phyloP scores from a whole-genome alignment of 2,797 vertebrate species.

The Gymnothorax javanicus region DNA sequence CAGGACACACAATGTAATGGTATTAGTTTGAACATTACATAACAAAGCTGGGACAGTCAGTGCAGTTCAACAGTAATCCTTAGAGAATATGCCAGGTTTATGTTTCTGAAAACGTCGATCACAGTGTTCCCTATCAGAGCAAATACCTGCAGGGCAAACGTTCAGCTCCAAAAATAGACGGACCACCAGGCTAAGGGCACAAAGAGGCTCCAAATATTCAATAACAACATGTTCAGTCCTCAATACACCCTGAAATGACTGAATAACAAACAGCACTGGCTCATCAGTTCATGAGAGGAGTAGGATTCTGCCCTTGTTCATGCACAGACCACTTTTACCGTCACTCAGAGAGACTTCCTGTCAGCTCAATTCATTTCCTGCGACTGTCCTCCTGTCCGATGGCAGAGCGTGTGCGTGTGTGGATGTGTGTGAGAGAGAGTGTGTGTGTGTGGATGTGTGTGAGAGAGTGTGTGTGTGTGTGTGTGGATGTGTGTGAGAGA shows the following conservation, averaged over 20 bases:
- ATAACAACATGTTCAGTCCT: background rate
- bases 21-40: background rate
- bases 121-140: background rate
- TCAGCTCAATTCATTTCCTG: slow-evolving; percentile 24
- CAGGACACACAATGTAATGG: slow-evolving; percentile 13
- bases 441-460: no score
- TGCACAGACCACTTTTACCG: background rate
- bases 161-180: background rate
- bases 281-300: background rate
- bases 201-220: no score
- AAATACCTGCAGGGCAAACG: background rate
- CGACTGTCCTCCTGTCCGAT: background rate
- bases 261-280: background rate
- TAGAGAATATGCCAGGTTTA: background rate
- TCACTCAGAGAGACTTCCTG: slow-evolving; percentile 19
- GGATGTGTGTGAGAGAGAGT: no score
- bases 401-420: background rate
- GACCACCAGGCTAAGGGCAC: background rate
- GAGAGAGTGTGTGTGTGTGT: no score
- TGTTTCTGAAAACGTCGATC: background rate
- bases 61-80: background rate
- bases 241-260: background rate
- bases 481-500: no score
- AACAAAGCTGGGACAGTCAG: background rate
- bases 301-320: background rate